A percentile compares a stretch with the other conserved stretches of the same genome.
These are phyloP conservation scores for Halictus ligatus DNA, from an alignment of 2,888 invertebrate genomes.

Conservation along the genomic window DNA sequence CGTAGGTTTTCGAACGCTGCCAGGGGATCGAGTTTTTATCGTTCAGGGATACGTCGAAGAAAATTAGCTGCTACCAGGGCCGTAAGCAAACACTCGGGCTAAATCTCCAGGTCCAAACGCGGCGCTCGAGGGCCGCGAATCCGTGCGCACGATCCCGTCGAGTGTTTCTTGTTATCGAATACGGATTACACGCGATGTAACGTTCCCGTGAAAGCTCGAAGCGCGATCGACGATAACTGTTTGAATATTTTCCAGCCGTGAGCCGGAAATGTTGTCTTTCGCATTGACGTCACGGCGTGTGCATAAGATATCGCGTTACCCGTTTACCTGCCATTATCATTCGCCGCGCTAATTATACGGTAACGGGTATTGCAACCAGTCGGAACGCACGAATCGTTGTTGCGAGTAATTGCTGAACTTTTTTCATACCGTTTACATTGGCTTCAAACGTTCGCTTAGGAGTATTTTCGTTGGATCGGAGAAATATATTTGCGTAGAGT, in stretches of 20 bases:
- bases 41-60: not conserved
- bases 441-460: not conserved
- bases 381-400: not conserved
- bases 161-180: conserved; percentile 1
- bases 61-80: not conserved
- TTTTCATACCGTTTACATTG: not conserved
- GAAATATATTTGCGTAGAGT: not conserved
- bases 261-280: not conserved
- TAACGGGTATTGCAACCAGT: not conserved
- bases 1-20: not conserved
- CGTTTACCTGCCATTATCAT: not conserved
- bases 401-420: not conserved
- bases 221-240: not conserved
- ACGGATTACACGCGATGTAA: conserved; percentile 1
- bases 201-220: not conserved
- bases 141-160: not conserved
- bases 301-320: not conserved
- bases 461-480: not conserved
- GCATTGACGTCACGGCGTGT: not conserved
- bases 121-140: not conserved
- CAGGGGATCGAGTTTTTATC: not conserved
- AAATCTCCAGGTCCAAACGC: not conserved
- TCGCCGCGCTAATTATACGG: not conserved
- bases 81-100: not conserved
- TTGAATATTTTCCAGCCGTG: not conserved